phyloP scores from a whole-genome alignment of 2,113 vertebrate species.

The Mormoops blainvillei region DNA sequence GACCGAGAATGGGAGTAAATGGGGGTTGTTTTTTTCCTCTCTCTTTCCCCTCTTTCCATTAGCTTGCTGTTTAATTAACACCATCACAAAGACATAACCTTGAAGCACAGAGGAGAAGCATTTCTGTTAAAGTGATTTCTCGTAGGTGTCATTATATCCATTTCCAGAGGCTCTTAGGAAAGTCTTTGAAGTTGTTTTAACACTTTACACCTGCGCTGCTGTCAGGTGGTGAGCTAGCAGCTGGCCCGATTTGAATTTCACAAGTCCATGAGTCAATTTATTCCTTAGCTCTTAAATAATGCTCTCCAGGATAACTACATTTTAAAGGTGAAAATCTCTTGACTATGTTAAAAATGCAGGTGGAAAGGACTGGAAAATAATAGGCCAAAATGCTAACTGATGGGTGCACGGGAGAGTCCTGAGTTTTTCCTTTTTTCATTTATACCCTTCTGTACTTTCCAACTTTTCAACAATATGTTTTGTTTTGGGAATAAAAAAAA shows the following conservation, averaged over 20 bases:
- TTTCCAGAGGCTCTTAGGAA: slow-evolving; percentile 20
- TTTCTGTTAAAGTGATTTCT: slow-evolving; percentile 45
- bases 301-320: not conserved
- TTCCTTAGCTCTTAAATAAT: slow-evolving; percentile 34
- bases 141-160: not conserved
- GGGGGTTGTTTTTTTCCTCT: not conserved
- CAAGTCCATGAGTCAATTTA: not conserved
- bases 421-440: not conserved
- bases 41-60: not conserved
- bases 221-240: not conserved
- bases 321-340: slow-evolving; percentile 48
- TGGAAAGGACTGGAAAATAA: not conserved
- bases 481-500: not conserved
- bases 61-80: not conserved
- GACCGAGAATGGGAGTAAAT: not conserved
- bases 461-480: not conserved
- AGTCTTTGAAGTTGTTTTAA: slow-evolving; percentile 53
- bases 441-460: not conserved
- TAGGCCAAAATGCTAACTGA: not conserved
- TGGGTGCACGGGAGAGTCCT: not conserved
- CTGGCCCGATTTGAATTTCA: slow-evolving; percentile 35
- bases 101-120: not conserved
- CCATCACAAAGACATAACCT: not conserved
- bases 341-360: slow-evolving; percentile 20
- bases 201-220: slow-evolving; percentile 25